Percentiles rank a stretch among this genome's conserved stretches.
Conservation (phyloP, 2,888 invertebrate species). For the Lasioglossum marginatum region DNA sequence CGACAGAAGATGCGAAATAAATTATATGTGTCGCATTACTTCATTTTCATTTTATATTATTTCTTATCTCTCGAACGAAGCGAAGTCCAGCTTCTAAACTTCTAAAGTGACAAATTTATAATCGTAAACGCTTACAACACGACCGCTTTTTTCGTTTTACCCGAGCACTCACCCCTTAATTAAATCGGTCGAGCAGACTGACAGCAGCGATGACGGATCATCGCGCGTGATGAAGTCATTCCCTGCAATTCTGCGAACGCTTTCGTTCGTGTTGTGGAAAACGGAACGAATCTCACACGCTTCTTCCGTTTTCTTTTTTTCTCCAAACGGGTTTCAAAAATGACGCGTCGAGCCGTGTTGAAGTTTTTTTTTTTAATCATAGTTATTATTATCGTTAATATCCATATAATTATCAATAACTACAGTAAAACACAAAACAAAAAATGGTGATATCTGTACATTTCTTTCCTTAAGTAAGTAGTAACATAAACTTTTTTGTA, state of each 20-base stretch:
- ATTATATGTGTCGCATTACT: conserved; percentile 27
- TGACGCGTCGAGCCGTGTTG: conserved; percentile 64
- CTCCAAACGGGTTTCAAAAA: conserved; percentile 51
- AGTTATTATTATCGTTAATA: conserved; percentile 85
- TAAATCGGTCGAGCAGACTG: background rate
- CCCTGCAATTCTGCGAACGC: background rate
- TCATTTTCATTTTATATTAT: conserved; percentile 10
- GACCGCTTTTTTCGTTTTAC: background rate
- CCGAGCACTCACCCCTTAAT: background rate
- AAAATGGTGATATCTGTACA: conserved; percentile 84
- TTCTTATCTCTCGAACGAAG: conserved; percentile 27
- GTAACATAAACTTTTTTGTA: conserved; percentile 83
- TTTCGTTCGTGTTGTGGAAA: background rate
- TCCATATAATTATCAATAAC: conserved; percentile 85
- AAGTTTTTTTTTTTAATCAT: conserved; percentile 82
- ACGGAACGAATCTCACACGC: conserved; percentile 2
- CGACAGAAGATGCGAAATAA: conserved; percentile 49
- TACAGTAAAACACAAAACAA: conserved; percentile 85
- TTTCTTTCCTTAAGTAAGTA: conserved; percentile 82
- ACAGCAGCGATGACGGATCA: too few species aligned
- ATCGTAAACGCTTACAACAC: conserved; percentile 9
- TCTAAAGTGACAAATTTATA: conserved; percentile 33
- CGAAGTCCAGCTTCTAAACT: conserved; percentile 50
- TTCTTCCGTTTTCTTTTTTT: background rate
- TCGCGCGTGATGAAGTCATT: background rate